Percentiles rank a stretch among this genome's conserved stretches.
phyloP scores from a whole-genome alignment of 2,888 invertebrate species.

The Cinara cedri region DNA sequence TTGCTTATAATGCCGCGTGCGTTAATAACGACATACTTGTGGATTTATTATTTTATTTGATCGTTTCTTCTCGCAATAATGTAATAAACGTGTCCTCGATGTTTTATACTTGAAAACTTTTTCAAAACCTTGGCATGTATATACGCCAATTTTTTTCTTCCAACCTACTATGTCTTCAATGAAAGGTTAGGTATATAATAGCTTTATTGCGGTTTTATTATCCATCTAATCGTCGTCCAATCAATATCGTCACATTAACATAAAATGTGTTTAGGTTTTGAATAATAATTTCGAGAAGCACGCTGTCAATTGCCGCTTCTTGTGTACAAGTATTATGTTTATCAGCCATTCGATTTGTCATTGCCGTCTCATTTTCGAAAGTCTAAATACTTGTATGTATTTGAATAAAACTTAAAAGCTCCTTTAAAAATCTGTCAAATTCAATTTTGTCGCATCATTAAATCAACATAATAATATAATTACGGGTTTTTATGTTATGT shows the following conservation, averaged over 20 bases:
- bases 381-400: too few relatives aligned
- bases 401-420: too few relatives aligned
- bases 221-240: too few relatives aligned
- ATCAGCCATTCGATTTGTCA: too few relatives aligned
- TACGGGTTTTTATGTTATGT: too few relatives aligned
- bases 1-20: neutral
- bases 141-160: neutral
- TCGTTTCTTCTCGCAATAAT: neutral
- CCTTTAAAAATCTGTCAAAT: too few relatives aligned
- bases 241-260: neutral
- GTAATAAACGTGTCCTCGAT: neutral
- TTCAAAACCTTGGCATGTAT: neutral
- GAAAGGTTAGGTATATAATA: neutral
- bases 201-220: neutral
- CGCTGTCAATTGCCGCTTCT: too few relatives aligned
- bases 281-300: neutral
- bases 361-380: too few relatives aligned
- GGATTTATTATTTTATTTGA: constrained; percentile 29
- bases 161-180: neutral
- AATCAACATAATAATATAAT: too few relatives aligned
- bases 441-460: too few relatives aligned
- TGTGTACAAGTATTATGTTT: too few relatives aligned
- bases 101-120: neutral
- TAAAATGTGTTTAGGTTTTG: neutral
- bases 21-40: constrained; percentile 33